Evolutionary conservation across 2,888 invertebrate genomes (phyloP).

Genomic region (Plutella xylostella): DNA sequence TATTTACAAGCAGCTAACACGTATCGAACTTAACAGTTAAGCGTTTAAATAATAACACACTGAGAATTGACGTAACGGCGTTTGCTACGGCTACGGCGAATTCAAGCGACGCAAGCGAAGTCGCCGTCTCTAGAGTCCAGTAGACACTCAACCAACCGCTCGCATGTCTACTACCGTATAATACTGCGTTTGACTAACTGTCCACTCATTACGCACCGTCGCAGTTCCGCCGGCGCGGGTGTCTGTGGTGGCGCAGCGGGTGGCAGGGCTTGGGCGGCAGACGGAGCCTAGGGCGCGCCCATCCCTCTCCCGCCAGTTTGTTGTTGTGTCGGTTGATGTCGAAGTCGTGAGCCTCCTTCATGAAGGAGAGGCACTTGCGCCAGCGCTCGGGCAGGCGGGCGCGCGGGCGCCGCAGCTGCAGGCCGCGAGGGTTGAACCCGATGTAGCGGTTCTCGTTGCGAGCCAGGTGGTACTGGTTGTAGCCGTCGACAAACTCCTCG

Average conservation of each 20-base stretch:
- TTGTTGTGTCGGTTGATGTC: conserved; percentile 73
- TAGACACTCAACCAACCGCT: conserved; percentile 57
- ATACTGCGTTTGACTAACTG: conserved; percentile 71
- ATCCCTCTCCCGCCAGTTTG: conserved; percentile 58
- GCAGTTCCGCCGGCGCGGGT: conserved; percentile 58
- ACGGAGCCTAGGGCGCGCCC: conserved; percentile 21
- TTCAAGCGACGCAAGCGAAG: conserved; percentile 44
- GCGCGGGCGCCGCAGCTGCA: conserved; percentile 62
- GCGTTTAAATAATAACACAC: conserved; percentile 69
- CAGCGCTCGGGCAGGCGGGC: conserved; percentile 46
- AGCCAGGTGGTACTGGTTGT: conserved; percentile 73
- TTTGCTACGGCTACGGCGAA: conserved; percentile 57
- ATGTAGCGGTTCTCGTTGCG: conserved; percentile 71
- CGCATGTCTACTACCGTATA: conserved; percentile 52
- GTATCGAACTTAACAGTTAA: conserved; percentile 61
- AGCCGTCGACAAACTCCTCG: conserved; percentile 73
- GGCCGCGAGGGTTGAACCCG: conserved; percentile 73
- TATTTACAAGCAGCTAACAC: conserved; percentile 68
- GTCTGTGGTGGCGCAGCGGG: conserved; percentile 54
- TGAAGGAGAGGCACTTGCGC: conserved; percentile 72
- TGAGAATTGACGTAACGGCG: conserved; percentile 69
- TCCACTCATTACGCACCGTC: conserved; percentile 66
- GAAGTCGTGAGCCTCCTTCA: conserved; percentile 72
- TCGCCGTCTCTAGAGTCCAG: conserved; percentile 55
- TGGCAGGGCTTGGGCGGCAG: conserved; percentile 46